Evolutionary conservation across 2,888 invertebrate species (phyloP), one percentile per base, ranked within the genome.

Genomic region (Parnassius apollo): DNA sequence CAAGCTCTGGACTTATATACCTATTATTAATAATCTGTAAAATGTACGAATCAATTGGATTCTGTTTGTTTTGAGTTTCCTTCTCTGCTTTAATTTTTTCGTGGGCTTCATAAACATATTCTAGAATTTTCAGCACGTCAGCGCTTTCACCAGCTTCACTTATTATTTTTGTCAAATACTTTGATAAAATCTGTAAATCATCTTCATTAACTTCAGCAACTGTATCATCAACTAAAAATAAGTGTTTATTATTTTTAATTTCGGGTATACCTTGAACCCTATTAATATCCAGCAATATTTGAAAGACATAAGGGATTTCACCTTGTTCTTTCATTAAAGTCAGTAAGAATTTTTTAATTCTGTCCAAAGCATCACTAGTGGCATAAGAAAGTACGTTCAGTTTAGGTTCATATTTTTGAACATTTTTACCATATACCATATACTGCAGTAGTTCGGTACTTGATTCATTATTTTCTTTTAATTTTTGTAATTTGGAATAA

Each of bases 321-420:
- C 51, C 59, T 9, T 22, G 18, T 45, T 63, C 42, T 63, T 55
- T 59, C 11, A 45, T 59, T 10, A 59, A 49, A 13, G 46, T 22
- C 1, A 49, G 12, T 44, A 62, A 62, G 22, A 53, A 62, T n/a
- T 44, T 52, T 53, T 57, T 62, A 3, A 62, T 54, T 62, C 62
- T 57, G 25, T 42, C 25, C 44, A 62, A 58, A 3, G 62, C 25
- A 22, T 25, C 57, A 22, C n/a, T 42, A 0, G 46, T 7, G 12
- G 44, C 25, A 13, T n/a, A 11, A 3, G 48, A 25, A 11, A 62
- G 46, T 46, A 51, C 42, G 42, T 45, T 45, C 22, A 11, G 9
- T 56, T 46, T 18, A n/a, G 7, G 9, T 35, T 57, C 42, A 35
- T 52, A 13, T 52, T 57, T 42, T 22, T 35, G 0, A 25, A 25